These are phyloP conservation scores for Monochamus saltuarius DNA, from an alignment of 1,140 invertebrate species.

Conservation along the genomic window DNA sequence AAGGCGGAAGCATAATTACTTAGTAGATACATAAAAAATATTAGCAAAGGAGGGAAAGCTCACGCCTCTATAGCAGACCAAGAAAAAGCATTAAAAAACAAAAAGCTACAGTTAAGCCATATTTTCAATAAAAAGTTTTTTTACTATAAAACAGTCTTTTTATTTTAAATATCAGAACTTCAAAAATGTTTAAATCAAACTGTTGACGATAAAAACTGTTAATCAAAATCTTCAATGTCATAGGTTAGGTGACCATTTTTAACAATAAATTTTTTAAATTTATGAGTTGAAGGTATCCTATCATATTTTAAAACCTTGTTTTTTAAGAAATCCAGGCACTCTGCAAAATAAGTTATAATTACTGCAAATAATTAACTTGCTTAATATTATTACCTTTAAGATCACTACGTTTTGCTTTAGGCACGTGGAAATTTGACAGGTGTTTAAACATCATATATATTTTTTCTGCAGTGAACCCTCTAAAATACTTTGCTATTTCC, in stretches of 20 bases:
- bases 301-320: background rate
- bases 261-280: background rate
- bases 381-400: constrained; percentile 9
- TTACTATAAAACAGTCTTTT: background rate
- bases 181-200: background rate
- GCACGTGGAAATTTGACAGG: constrained; percentile 12
- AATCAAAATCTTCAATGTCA: background rate
- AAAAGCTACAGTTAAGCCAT: constrained; percentile 36
- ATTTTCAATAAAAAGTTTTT: background rate
- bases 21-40: constrained; percentile 94
- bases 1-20: constrained; percentile 93
- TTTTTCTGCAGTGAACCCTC: constrained; percentile 12
- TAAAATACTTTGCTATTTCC: constrained; percentile 19
- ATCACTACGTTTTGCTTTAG: constrained; percentile 7
- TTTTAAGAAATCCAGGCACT: constrained; percentile 13
- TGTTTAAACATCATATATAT: constrained; percentile 19
- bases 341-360: constrained; percentile 13
- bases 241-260: constrained; percentile 1
- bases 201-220: background rate
- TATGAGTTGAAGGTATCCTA: background rate
- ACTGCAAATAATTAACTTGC: background rate
- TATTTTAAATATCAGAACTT: background rate
- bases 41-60: constrained; percentile 92
- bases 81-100: constrained; percentile 72
- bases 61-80: constrained; percentile 82